Evolutionary conservation across 1,140 invertebrate species (phyloP).

Genomic region (Drosophila arizonae): DNA sequence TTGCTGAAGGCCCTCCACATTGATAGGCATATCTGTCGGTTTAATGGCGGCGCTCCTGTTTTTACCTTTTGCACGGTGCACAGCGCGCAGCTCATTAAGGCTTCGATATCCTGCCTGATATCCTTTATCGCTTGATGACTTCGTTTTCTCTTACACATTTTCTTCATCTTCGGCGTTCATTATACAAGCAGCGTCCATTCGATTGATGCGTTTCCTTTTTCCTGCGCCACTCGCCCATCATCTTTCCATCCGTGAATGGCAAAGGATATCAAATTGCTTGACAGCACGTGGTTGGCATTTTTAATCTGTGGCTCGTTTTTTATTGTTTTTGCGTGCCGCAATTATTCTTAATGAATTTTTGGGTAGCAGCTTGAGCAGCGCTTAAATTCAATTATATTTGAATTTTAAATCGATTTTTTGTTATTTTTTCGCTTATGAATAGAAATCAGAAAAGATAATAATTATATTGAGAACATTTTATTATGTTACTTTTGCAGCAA

Average conservation of each 20-base stretch:
- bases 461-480: too few relatives aligned
- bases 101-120: constrained; percentile 60
- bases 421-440: too few relatives aligned
- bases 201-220: constrained; percentile 38
- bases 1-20: constrained; percentile 58
- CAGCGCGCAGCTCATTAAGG: constrained; percentile 60
- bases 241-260: constrained; percentile 35
- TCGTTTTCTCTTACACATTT: constrained; percentile 49
- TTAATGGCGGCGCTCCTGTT: constrained; percentile 26
- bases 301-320: constrained; percentile 19
- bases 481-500: too few relatives aligned
- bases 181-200: constrained; percentile 35
- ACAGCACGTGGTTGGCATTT: constrained; percentile 57
- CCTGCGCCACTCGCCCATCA: not conserved
- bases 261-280: constrained; percentile 64
- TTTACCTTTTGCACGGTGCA: constrained; percentile 13
- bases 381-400: constrained; percentile 12
- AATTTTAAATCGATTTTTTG: not conserved
- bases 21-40: constrained; percentile 65
- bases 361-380: constrained; percentile 7
- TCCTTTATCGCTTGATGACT: constrained; percentile 75
- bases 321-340: constrained; percentile 3
- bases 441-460: too few relatives aligned
- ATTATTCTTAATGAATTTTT: constrained; percentile 39
- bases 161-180: constrained; percentile 30